A percentile compares a stretch with the other conserved stretches of the same genome.
phyloP scores from a whole-genome alignment of 2,797 vertebrate species.

The Manis crassicaudata region DNA sequence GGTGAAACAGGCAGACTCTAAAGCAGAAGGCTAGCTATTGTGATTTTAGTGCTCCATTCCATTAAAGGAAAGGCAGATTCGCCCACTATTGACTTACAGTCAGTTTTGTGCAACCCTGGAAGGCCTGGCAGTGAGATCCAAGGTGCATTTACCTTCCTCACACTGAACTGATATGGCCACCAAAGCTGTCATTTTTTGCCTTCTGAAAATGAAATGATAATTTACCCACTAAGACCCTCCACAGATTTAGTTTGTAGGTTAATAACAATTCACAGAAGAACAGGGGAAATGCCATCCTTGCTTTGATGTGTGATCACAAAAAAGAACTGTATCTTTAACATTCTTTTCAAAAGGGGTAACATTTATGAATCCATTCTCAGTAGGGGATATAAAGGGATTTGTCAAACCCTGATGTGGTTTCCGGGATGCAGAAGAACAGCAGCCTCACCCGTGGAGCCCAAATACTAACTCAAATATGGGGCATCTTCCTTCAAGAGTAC shows the following conservation, averaged over 20 bases:
- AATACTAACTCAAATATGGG: not conserved
- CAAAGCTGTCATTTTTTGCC: slow-evolving; percentile 49
- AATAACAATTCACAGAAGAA: slow-evolving; percentile 61
- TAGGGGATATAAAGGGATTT: slow-evolving; percentile 80
- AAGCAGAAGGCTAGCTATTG: not conserved
- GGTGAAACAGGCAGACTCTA: not conserved
- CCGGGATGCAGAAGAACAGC: slow-evolving; percentile 77
- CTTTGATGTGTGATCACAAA: slow-evolving; percentile 75
- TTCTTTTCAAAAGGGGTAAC: slow-evolving; percentile 67
- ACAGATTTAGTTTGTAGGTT: slow-evolving; percentile 36
- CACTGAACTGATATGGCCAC: not conserved
- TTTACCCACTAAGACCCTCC: slow-evolving; percentile 56
- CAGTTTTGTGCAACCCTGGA: slow-evolving; percentile 16
- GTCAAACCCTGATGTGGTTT: slow-evolving; percentile 78
- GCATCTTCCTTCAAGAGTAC: slow-evolving; percentile 17
- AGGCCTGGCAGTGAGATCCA: slow-evolving; percentile 29
- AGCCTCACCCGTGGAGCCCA: slow-evolving; percentile 54
- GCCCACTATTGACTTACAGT: slow-evolving; percentile 67
- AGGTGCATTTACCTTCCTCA: slow-evolving; percentile 22
- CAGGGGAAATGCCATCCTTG: slow-evolving; percentile 67
- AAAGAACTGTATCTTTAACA: slow-evolving; percentile 73
- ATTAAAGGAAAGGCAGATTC: not conserved
- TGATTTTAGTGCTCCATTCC: not conserved
- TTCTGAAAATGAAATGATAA: slow-evolving; percentile 67
- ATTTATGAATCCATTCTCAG: slow-evolving; percentile 80